Percentiles rank a stretch among this genome's conserved stretches.
These are phyloP conservation scores for Petrophora chlorosata DNA, from an alignment of 2,888 invertebrate genomes.

Conservation along the genomic window DNA sequence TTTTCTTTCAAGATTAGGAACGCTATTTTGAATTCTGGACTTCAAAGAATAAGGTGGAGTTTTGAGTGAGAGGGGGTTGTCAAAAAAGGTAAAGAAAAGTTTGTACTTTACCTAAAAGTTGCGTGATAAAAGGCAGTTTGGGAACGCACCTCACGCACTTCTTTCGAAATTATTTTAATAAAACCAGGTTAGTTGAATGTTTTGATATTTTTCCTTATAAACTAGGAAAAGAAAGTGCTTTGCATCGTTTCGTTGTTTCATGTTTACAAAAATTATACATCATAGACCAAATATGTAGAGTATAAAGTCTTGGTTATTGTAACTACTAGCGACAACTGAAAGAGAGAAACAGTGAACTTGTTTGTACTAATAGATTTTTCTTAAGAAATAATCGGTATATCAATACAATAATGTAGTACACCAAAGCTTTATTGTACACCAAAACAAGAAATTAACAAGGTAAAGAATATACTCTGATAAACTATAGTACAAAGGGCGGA, in stretches of 20 bases:
- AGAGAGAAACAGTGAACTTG: too few relatives aligned
- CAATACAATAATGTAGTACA: too few relatives aligned
- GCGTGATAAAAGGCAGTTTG: constrained; percentile 72
- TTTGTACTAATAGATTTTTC: too few relatives aligned
- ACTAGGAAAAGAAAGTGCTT: constrained; percentile 43
- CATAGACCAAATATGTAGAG: too few relatives aligned
- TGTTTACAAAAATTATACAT: neutral
- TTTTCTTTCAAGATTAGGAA: constrained; percentile 10
- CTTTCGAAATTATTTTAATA: constrained; percentile 79
- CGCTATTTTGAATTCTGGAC: constrained; percentile 26
- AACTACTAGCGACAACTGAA: too few relatives aligned
- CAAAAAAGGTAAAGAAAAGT: constrained; percentile 44
- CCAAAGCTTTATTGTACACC: too few relatives aligned
- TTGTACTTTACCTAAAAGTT: constrained; percentile 48
- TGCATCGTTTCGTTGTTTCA: constrained; percentile 4
- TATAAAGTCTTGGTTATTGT: too few relatives aligned
- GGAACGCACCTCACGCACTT: constrained; percentile 74
- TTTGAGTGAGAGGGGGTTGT: constrained; percentile 35
- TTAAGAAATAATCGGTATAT: too few relatives aligned
- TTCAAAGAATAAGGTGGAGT: constrained; percentile 37
- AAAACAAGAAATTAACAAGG: too few relatives aligned
- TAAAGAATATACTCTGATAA: too few relatives aligned
- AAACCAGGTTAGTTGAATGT: constrained; percentile 74
- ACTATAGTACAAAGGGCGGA: too few relatives aligned
- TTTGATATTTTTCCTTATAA: constrained; percentile 61